Evolutionary conservation across 1,140 invertebrate species (phyloP), one percentile per base, ranked within the genome.

Genomic region (Drosophila repleta): DNA sequence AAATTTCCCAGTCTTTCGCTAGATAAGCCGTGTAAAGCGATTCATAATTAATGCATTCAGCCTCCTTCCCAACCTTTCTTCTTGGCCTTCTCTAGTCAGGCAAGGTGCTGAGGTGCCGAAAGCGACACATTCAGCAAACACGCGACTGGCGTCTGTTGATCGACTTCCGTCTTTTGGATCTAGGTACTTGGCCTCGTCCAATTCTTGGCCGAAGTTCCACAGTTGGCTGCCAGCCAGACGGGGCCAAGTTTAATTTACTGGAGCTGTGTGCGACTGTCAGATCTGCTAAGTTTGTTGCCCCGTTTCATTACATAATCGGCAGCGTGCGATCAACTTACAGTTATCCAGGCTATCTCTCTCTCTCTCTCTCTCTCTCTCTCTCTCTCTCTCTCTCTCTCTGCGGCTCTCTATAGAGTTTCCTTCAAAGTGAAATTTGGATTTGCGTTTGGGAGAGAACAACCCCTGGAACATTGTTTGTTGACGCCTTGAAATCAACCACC

Each of bases 11-110:
- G 61, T 74, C 73, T 60, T 53, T 20, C 35, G 57, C 26, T 57
- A 45, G 63, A 65, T 80, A 43, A 57, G 56, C 15, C 11, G 37
- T 48, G 46, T 45, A 26, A 65, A 76, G 65, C 51, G 83, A 82
- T 79, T 87, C 82, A 87, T 87, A 87, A 87, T 82, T 87, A 88
- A 87, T 79, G 74, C 57, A 35, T 13, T 2, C n/a, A n/a, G n/a
- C 1, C 32, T 35, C 32, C 32, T 7, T 1, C 39, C 18, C n/a
- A 2, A 56, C 17, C 60, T 62, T 39, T 76, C 32, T 49, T 10
- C 24, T 17, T 10, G 11, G 15, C 45, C 11, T 11, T 46, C 26
- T 15, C 29, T 8, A 20, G 13, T 43, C 43, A 35, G n/a, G 32
- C 32, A 10, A 2, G 3, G 8, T 29, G 21, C 49, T 11, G 49